These are phyloP conservation scores for Eurois occulta DNA, from an alignment of 2,888 invertebrate genomes.

Conservation along the genomic window DNA sequence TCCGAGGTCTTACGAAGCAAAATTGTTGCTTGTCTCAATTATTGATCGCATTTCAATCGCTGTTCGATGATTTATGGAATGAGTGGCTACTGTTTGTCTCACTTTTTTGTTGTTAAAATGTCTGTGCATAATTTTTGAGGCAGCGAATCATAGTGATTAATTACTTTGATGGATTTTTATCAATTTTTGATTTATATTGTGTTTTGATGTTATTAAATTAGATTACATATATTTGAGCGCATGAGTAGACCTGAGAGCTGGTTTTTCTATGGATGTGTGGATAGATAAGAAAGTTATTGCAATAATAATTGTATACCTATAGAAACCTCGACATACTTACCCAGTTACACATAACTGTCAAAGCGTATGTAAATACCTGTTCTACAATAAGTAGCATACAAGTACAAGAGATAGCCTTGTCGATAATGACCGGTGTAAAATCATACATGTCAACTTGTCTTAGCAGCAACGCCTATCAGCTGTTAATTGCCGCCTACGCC, in stretches of 20 bases:
- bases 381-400: slow-evolving; percentile 37
- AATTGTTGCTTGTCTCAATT: slow-evolving; percentile 82
- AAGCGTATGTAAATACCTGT: slow-evolving; percentile 62
- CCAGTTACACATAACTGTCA: slow-evolving; percentile 57
- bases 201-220: slow-evolving; percentile 1
- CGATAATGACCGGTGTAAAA: slow-evolving; percentile 68
- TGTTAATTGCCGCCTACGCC: slow-evolving; percentile 84
- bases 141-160: slow-evolving; percentile 42
- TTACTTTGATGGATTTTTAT: slow-evolving; percentile 34
- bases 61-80: slow-evolving; percentile 55
- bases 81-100: slow-evolving; percentile 31
- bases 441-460: slow-evolving; percentile 71
- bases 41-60: slow-evolving; percentile 74
- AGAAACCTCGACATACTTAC: slow-evolving; percentile 46
- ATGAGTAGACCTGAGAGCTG: background rate
- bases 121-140: slow-evolving; percentile 24
- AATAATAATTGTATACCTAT: background rate
- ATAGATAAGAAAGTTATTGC: background rate
- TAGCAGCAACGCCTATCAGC: slow-evolving; percentile 77
- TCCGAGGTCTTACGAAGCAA: slow-evolving; percentile 82
- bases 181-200: slow-evolving; percentile 8
- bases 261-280: background rate
- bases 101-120: slow-evolving; percentile 33
- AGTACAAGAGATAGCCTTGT: slow-evolving; percentile 62
- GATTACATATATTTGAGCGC: background rate